These are phyloP conservation scores for Opisthocomus hoazin DNA, from an alignment of 2,113 vertebrate species.

Conservation along the genomic window DNA sequence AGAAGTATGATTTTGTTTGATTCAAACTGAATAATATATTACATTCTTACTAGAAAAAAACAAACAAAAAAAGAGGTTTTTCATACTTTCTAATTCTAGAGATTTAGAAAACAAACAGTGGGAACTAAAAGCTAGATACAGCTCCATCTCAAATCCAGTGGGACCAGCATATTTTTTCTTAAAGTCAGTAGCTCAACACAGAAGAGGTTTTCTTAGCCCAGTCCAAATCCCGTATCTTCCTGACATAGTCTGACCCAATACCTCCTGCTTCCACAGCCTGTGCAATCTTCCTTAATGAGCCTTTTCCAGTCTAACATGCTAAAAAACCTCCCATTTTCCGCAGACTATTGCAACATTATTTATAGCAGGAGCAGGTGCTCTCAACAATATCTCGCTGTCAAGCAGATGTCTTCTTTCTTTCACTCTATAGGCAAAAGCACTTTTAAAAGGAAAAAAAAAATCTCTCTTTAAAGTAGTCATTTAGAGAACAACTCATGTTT, in stretches of 20 bases:
- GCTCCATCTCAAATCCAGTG: neutral
- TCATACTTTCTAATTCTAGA: neutral
- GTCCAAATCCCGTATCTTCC: neutral
- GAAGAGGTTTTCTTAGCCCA: neutral
- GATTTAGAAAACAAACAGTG: neutral
- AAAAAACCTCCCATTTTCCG: fast-evolving
- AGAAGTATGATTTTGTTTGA: neutral
- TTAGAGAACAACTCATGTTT: neutral
- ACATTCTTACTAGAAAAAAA: neutral
- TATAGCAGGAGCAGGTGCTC: neutral
- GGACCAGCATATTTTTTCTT: neutral
- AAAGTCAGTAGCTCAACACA: neutral
- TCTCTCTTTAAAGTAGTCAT: neutral
- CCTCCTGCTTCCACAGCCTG: neutral
- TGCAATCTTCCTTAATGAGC: neutral
- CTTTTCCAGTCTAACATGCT: neutral
- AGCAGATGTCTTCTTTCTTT: neutral
- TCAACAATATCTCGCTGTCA: neutral
- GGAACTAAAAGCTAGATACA: neutral
- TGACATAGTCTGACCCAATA: neutral
- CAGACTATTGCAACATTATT: neutral
- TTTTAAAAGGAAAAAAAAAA: neutral
- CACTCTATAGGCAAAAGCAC: neutral
- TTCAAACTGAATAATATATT: neutral
- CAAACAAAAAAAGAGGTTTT: neutral